phyloP scores from a whole-genome alignment of 2,888 invertebrate genomes.

The Emmelina monodactyla region DNA sequence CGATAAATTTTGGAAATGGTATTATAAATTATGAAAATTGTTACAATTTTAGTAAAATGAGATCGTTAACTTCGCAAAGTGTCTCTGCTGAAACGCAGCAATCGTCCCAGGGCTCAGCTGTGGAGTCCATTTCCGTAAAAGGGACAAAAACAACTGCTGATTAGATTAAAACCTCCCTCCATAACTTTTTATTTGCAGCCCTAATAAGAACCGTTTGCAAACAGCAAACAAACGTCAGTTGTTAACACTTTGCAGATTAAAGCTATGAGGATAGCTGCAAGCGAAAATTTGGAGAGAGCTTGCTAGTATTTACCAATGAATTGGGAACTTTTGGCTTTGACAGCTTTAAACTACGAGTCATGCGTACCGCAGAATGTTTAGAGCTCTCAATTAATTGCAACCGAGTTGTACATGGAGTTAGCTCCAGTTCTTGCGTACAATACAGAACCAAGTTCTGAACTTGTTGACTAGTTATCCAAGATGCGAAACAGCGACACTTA shows the following conservation, averaged over 20 bases:
- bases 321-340: not conserved
- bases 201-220: not conserved
- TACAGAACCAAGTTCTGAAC: conserved; percentile 17
- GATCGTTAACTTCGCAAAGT: not conserved
- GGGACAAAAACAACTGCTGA: conserved; percentile 15
- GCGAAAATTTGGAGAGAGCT: not conserved
- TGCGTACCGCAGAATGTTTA: conserved; percentile 1
- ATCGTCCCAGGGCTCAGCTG: conserved; percentile 17
- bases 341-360: not conserved
- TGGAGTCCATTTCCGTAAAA: conserved; percentile 9
- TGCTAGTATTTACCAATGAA: not conserved
- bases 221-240: not conserved
- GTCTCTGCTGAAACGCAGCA: conserved; percentile 8
- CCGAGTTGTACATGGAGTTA: conserved; percentile 20
- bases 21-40: too few species aligned
- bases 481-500: not conserved
- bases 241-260: not conserved
- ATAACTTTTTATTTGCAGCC: conserved; percentile 18
- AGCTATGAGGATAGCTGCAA: too few species aligned
- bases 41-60: conserved; percentile 11
- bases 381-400: conserved; percentile 31
- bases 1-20: too few species aligned
- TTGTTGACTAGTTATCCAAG: conserved; percentile 7
- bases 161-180: conserved; percentile 20
- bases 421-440: not conserved